Base-by-base conservation (phyloP, 2,888 invertebrate genomes). In the Drosophila maculinotata region DNA sequence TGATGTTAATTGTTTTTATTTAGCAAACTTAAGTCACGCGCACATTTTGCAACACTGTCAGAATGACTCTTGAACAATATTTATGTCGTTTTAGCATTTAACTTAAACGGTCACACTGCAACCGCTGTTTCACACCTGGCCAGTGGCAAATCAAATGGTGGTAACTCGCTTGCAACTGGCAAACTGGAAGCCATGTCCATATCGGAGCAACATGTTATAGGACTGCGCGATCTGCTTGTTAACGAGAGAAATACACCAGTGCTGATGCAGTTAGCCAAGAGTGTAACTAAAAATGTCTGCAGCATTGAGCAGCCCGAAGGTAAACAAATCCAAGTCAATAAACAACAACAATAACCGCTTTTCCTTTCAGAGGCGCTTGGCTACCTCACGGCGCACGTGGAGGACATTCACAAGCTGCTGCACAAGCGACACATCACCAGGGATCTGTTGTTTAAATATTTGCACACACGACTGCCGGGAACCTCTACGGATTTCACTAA, bases 401-500 rank as follows among this genome's bases (percentile, higher is more conserved):
- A 92, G 1, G 92, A 92, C 62, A 88, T 90, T 6, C 76, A 91
- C 33, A 91, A 92, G 20, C 87, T 94, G 12, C 85, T 94, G 3
- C 92, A 91, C 53, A 91, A 94, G 63, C 92, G 92, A 64, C 86
- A 89, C 15, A 88, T 94, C 1, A 93, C 93, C 0, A 92, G 92
- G 76, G 93, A 93, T 31, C 76, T 93, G 15, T 79, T 94, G 3
- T 93, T 93, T 59, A 90, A 91, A 49, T 94, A 94, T 76, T 82
- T 94, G 12, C 92, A 93, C 67, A 87, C 89, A 1, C 92, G 92
- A 38, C 89, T 92, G 51, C 88, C 93, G 1, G 70, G 91, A 3
- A 89, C 93, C 5, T 84, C 84, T 0, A 80, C 92, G 7, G 92
- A 90, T 31, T 91, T 92, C n/a, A 93, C 93, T 6, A 94, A 94